These are phyloP conservation scores for Thelaira solivaga DNA, from an alignment of 2,888 invertebrate genomes.

Conservation along the genomic window DNA sequence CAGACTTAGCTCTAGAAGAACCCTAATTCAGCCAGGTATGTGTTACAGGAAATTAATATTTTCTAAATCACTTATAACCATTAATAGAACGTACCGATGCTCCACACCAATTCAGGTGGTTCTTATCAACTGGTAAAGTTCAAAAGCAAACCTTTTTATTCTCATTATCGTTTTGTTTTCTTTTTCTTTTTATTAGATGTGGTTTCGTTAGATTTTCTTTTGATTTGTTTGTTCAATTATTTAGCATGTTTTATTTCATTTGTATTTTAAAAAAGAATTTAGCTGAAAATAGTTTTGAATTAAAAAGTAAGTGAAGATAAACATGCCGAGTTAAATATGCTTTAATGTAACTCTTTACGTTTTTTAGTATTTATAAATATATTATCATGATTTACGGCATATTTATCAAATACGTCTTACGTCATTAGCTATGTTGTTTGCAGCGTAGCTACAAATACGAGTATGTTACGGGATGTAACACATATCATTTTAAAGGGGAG, in stretches of 20 bases:
- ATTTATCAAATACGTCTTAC: too few species aligned
- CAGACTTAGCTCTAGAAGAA: too few species aligned
- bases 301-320: neutral
- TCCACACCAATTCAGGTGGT: constrained; percentile 74
- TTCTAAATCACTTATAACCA: constrained; percentile 54
- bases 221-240: neutral
- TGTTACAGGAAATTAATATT: constrained; percentile 48
- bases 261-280: neutral
- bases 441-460: too few species aligned
- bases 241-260: constrained; percentile 32
- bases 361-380: too few species aligned
- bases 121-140: constrained; percentile 75
- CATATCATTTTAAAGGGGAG: too few species aligned
- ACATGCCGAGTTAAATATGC: too few species aligned
- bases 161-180: too few species aligned
- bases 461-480: too few species aligned
- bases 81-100: constrained; percentile 70
- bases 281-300: neutral
- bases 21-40: neutral
- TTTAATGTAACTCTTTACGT: too few species aligned
- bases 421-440: too few species aligned
- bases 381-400: too few species aligned
- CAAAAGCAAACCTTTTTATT: constrained; percentile 37
- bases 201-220: neutral
- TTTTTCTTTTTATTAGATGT: constrained; percentile 11